Base-by-base conservation (phyloP, 2,797 vertebrate genomes). In the Sebastes hopkinsi region DNA sequence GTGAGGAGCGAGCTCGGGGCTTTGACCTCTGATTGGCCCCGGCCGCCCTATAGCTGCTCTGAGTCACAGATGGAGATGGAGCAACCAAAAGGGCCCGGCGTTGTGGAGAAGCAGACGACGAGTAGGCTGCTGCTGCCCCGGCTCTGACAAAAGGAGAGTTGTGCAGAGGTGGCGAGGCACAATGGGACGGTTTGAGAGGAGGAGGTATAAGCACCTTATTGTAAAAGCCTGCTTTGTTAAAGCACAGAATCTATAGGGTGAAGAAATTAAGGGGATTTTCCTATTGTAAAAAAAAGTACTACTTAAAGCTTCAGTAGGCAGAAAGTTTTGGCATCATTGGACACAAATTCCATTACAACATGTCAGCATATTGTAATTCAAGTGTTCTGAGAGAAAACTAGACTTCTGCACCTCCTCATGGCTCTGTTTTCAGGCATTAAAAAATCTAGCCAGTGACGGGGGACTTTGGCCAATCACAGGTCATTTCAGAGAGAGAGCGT, bases 161-260 rank as follows among this genome's bases (percentile, higher is more conserved):
- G 92, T 92, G 90, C 81, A 80, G 92, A 93, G 91, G 91, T 90
- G 91, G 84, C 14, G 74, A 89, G 65, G 84, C 79, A 95, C 94
- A 95, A 95, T 92, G 87, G 89, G 81, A 87, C 30, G 58, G 78
- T 86, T 92, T 91, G 81, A 90, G 87, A 88, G 79, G 87, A 88
- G 88, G 88, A 92, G 92, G 92, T 92, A 88, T 82, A 87, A 91
- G 86, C 83, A 85, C 55, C 82, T 88, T 80, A 89, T 80, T 91
- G 88, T 92, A 82, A 94, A 87, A 85, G 85, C 23, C 54, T 74
- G 81, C 79, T 87, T 85, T 91, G 91, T 88, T 78, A 38, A 67
- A 22, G 66, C 16, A 75, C 72, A 58, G 42, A 76, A 54, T 74
- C 50, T 79, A 71, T 76, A 79, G 60, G 67, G 56, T 38, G 50